Base-by-base conservation (phyloP, 2,888 invertebrate genomes). In the Callosobruchus maculatus region DNA sequence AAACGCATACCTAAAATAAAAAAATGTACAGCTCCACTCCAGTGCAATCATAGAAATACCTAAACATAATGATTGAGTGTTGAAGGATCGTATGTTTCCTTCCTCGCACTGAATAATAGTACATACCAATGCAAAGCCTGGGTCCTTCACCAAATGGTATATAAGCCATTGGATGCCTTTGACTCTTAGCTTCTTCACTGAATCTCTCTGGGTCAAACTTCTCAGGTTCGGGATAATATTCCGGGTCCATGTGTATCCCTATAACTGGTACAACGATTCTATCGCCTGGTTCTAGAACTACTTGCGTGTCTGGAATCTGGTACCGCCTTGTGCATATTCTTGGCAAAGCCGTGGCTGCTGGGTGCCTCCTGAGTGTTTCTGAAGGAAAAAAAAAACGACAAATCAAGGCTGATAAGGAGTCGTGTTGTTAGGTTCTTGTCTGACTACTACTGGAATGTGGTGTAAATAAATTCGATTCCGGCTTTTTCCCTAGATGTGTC, bases 201-300 rank as follows among this genome's bases (percentile, higher is more conserved):
- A 92, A 92, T 76, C 92, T 87, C 22, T 91, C 90, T 0, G 92
- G 92, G 72, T 89, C 88, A 76, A 92, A 92, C 22, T 87, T 87
- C 0, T 90, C 88, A 0, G 93, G 92, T 4, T 92, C 87, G 0
- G 90, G 89, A 71, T 79, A 81, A 74, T 79, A 78, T 69, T 80
- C 78, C 7, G 78, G 78, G 76, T 82, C 81, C 30, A 73, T 74
- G 13, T 83, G 82, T 3, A 83, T 73, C 0, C 77, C 81, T 68
- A 75, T 71, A 26, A 75, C 74, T 22, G 82, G 74, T 72, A 83
- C 79, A 7, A 77, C 71, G 7, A 81, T 74, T 22, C 68, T 67
- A 0, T 75, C 77, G 21, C 77, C 77, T 5, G 66, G 0, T 49
- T 74, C 72, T 70, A 82, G 21, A 0, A 74, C 49, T 0, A 79